Conservation (phyloP, 2,888 invertebrate species). For the Lithophane leautieri region DNA sequence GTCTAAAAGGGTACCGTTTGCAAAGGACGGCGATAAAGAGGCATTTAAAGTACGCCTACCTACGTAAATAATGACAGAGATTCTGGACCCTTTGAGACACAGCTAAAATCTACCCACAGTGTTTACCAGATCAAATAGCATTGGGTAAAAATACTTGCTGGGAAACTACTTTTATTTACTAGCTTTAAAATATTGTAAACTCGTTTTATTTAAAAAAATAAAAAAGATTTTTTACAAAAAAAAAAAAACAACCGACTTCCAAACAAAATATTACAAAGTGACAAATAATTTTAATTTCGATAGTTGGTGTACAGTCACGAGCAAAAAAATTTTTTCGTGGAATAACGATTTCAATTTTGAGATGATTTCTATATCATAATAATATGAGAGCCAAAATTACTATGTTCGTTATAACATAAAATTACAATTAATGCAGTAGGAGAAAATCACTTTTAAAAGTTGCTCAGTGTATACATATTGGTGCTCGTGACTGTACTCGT, state of each 20-base stretch:
- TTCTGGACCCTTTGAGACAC: slow-evolving; percentile 26
- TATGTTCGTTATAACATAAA: too few relatives aligned
- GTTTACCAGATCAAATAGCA: background rate
- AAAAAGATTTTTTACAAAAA: too few relatives aligned
- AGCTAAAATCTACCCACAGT: background rate
- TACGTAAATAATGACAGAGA: slow-evolving; percentile 70
- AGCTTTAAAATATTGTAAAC: background rate
- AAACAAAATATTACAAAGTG: background rate
- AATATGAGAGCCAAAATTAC: too few relatives aligned
- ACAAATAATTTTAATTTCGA: too few relatives aligned
- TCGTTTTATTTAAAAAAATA: background rate
- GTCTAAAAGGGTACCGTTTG: slow-evolving; percentile 53
- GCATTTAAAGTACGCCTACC: slow-evolving; percentile 68
- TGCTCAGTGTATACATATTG: too few relatives aligned
- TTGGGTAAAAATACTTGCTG: background rate
- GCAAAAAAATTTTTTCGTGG: too few relatives aligned
- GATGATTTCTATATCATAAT: too few relatives aligned
- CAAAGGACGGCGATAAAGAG: slow-evolving; percentile 66
- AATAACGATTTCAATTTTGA: too few relatives aligned
- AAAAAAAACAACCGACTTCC: background rate
- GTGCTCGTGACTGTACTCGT: too few relatives aligned
- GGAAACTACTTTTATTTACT: background rate
- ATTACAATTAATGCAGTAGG: too few relatives aligned
- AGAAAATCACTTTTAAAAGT: too few relatives aligned
- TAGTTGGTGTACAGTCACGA: too few relatives aligned